These are phyloP conservation scores for Pogonomyrmex barbatus DNA, from an alignment of 1,140 invertebrate genomes.

Conservation along the genomic window DNA sequence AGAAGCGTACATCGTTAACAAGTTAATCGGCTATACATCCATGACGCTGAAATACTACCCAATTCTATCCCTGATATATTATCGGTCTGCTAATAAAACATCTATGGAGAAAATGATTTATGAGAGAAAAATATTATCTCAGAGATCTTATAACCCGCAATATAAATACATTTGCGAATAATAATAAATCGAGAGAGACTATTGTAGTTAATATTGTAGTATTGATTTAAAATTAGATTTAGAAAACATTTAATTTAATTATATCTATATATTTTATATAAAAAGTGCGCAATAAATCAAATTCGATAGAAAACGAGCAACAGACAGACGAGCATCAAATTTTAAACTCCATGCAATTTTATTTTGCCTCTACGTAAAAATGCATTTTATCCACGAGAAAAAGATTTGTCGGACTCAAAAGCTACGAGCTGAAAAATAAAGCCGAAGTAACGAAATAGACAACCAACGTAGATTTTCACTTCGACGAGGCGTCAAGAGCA, in stretches of 20 bases:
- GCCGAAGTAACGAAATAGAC: constrained; percentile 16
- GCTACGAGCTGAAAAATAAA: constrained; percentile 20
- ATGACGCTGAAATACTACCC: constrained; percentile 12
- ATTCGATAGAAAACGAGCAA: background rate
- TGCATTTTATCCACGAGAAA: background rate
- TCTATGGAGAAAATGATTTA: background rate
- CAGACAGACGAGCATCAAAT: background rate
- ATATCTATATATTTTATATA: background rate
- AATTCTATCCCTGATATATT: constrained; percentile 16
- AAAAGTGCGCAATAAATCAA: background rate
- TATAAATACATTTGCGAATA: background rate
- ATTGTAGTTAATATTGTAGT: background rate
- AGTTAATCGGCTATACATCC: constrained; percentile 27
- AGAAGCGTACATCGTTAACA: constrained; percentile 48
- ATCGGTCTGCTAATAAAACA: background rate
- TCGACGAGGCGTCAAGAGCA: constrained; percentile 54
- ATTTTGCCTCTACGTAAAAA: background rate
- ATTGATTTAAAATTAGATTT: constrained; percentile 5
- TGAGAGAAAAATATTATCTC: background rate
- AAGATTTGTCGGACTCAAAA: background rate
- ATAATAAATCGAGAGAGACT: background rate
- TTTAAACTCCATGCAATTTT: background rate
- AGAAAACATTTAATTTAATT: too few species aligned
- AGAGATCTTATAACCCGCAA: background rate
- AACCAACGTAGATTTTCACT: constrained; percentile 46